Evolutionary conservation across 2,113 vertebrate species (phyloP), one percentile per base, ranked within the genome.

Genomic region (Dipodomys stephensi): DNA sequence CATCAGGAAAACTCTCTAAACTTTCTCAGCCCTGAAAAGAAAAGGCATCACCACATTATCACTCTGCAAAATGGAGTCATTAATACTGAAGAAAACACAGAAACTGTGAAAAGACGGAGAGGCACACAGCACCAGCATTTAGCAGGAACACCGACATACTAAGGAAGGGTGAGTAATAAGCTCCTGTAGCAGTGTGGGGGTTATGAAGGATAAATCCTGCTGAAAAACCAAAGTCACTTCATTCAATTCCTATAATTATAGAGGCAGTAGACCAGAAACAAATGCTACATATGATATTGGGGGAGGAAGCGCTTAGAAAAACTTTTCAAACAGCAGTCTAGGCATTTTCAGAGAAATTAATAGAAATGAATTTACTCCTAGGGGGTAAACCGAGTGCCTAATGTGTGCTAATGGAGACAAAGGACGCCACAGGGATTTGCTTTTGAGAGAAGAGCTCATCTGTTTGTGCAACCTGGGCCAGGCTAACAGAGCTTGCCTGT

Each of bases 11-110:
- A 91, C 49, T 71, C 88, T 91, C 91, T 95, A 83, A 93, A 83
- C 77, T 76, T 93, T 91, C 86, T 79, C 86, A 81, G 73, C 39
- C n/a, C 86, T 64, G 64, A 90, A 80, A 92, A 96, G 71, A 77
- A 96, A 93, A 92, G 44, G 28, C 68, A 60, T 83, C 67, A 84
- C 62, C 79, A 92, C 67, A 95, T 94, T 93, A 96, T 94, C 92
- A 94, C 91, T 86, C 83, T 90, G 81, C 64, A 95, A 90, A 97
- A 92, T 49, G 81, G 86, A 94, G 57, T 94, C 88, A 73, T 91
- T 96, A 96, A 95, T 84, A 77, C 46, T 44, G 67, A 89, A 68
- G 0, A 67, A 90, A 92, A 93, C 83, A 95, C 3, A 93, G 88
- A 95, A 94, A 87, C 92, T 96, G 95, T 91, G 93, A 93, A 88